Evolutionary conservation across 2,888 invertebrate genomes (phyloP).

Genomic region (Tipula unca): DNA sequence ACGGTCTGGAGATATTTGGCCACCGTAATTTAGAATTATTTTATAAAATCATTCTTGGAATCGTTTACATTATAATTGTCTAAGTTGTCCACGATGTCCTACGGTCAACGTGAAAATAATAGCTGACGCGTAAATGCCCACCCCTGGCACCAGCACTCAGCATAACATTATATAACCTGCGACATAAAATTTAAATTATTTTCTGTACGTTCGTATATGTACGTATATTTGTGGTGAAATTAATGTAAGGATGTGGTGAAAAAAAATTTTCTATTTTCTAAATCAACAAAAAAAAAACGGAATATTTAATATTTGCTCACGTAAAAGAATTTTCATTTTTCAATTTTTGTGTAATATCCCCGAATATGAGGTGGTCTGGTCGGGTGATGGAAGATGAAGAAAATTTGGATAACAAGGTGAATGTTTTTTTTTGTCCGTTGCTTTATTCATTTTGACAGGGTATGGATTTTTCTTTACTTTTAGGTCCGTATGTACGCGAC

Average conservation of each 20-base stretch:
- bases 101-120: too few relatives aligned
- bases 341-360: neutral
- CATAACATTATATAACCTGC: neutral
- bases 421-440: neutral
- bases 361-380: too few relatives aligned
- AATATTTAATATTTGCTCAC: neutral
- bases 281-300: neutral
- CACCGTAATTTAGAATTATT: too few relatives aligned
- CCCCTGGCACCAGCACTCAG: too few relatives aligned
- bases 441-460: neutral
- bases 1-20: too few relatives aligned
- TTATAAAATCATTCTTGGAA: too few relatives aligned
- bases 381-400: neutral
- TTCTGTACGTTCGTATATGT: neutral
- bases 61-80: too few relatives aligned
- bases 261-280: neutral
- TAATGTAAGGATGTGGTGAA: neutral
- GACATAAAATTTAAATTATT: neutral
- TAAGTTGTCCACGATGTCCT: too few relatives aligned
- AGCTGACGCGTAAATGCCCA: too few relatives aligned
- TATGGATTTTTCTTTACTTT: too few relatives aligned
- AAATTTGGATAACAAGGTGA: neutral
- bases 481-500: neutral
- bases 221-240: neutral
- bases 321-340: neutral